Conservation (phyloP, 2,888 invertebrate species). For the Calephelis perditalis region DNA sequence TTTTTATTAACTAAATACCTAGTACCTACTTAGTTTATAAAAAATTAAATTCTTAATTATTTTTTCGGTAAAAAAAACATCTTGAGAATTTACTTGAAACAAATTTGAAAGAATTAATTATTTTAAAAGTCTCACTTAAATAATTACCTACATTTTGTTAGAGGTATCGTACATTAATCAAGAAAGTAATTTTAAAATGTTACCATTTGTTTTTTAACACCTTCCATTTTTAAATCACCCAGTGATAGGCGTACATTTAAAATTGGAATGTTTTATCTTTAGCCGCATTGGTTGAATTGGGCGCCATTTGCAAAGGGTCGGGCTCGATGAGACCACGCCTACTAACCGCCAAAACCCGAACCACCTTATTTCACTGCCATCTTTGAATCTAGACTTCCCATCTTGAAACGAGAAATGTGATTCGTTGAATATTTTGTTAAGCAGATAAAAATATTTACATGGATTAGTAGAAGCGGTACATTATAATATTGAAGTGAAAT, state of each 20-base stretch:
- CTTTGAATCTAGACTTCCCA: conserved; percentile 43
- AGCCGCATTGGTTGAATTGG: conserved; percentile 61
- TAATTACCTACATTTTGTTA: too few relatives aligned
- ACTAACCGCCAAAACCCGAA: conserved; percentile 43
- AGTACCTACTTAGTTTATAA: too few relatives aligned
- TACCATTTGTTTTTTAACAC: conserved; percentile 10
- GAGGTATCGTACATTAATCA: background rate
- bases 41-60: too few relatives aligned
- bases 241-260: conserved; percentile 22
- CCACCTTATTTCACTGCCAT: conserved; percentile 57
- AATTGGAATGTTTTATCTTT: conserved; percentile 41
- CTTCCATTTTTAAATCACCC: conserved; percentile 13
- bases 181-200: background rate
- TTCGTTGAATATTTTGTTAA: conserved; percentile 18
- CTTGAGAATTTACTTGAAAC: too few relatives aligned
- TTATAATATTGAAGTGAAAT: background rate
- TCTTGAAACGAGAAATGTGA: conserved; percentile 31
- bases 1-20: too few relatives aligned
- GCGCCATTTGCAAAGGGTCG: conserved; percentile 74
- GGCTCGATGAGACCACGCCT: conserved; percentile 53
- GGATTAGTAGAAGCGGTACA: too few relatives aligned
- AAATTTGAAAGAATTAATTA: too few relatives aligned
- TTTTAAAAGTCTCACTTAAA: too few relatives aligned
- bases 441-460: background rate
- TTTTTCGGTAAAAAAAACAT: too few relatives aligned